Conservation (phyloP, 2,113 vertebrate species). For the Anarhynchus alexandrinus region DNA sequence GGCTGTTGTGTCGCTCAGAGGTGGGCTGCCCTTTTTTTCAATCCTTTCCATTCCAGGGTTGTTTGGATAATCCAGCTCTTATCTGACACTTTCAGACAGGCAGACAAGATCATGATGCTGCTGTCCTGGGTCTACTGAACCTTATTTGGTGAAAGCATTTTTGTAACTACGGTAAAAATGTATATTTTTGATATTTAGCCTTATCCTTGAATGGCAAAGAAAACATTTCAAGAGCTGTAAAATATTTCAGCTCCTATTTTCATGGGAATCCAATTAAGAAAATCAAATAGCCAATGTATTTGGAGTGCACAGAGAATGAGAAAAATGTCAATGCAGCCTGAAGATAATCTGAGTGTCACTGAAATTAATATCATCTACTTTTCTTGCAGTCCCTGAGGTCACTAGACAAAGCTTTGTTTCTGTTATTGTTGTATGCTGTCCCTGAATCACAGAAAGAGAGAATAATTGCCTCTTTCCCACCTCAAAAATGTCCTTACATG, state of each 20-base stretch:
- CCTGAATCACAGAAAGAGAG: background rate
- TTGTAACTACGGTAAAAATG: background rate
- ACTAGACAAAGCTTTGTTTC: background rate
- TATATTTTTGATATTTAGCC: background rate
- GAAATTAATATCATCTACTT: background rate
- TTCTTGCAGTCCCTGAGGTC: background rate
- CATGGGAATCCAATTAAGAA: background rate
- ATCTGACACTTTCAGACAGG: background rate
- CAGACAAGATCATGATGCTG: background rate
- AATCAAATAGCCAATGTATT: background rate
- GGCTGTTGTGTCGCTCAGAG: background rate
- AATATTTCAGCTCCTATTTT: background rate
- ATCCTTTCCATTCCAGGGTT: background rate
- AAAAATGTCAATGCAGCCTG: slow-evolving; percentile 7
- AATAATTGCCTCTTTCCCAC: background rate
- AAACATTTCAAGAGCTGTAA: background rate
- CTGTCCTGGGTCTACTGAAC: background rate
- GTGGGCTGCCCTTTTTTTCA: background rate
- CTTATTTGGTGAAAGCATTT: background rate
- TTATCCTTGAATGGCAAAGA: background rate
- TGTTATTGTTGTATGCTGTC: background rate
- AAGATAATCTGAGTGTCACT: background rate
- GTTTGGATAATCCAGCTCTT: background rate
- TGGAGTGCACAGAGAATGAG: background rate
- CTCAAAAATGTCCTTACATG: background rate